A percentile compares a stretch with the other conserved stretches of the same genome.
Conservation (phyloP, 2,113 vertebrate genomes). For the Cololabis saira region DNA sequence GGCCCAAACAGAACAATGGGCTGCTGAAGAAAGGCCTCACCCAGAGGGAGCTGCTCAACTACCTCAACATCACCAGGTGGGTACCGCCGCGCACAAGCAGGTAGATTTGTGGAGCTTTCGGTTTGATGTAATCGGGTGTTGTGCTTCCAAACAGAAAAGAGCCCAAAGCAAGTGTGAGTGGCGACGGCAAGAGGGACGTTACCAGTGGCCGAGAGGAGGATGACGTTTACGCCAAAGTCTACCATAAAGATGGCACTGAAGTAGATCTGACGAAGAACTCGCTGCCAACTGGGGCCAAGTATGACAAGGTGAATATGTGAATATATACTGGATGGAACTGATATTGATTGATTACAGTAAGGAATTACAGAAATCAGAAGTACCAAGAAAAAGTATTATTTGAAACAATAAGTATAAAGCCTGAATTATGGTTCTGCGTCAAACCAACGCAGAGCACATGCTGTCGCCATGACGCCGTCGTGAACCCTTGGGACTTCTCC, state of each 20-base stretch:
- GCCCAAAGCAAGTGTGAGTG: constrained; percentile 65
- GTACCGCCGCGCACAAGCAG: not conserved
- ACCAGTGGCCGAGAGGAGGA: constrained; percentile 80
- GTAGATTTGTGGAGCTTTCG: not conserved
- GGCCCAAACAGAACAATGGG: constrained; percentile 87
- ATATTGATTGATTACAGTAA: too few relatives aligned
- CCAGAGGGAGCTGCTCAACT: constrained; percentile 93
- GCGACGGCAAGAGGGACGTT: constrained; percentile 77
- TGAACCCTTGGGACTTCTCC: too few relatives aligned
- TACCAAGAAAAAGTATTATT: not conserved
- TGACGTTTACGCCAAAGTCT: constrained; percentile 86
- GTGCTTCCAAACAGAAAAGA: constrained; percentile 83
- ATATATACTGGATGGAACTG: not conserved
- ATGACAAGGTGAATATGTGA: constrained; percentile 87
- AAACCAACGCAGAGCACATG: too few relatives aligned
- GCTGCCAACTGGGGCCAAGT: constrained; percentile 90
- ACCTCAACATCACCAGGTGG: constrained; percentile 90
- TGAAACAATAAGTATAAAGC: not conserved
- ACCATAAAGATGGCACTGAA: constrained; percentile 87
- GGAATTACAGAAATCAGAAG: not conserved
- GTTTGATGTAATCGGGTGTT: constrained; percentile 13
- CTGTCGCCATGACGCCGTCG: too few relatives aligned
- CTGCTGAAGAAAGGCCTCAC: constrained; percentile 89
- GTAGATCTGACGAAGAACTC: constrained; percentile 93
- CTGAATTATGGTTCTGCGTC: too few relatives aligned